Percentiles rank a stretch among this genome's conserved stretches.
Conservation (phyloP, 2,113 vertebrate species). For the Cromileptes altivelis region DNA sequence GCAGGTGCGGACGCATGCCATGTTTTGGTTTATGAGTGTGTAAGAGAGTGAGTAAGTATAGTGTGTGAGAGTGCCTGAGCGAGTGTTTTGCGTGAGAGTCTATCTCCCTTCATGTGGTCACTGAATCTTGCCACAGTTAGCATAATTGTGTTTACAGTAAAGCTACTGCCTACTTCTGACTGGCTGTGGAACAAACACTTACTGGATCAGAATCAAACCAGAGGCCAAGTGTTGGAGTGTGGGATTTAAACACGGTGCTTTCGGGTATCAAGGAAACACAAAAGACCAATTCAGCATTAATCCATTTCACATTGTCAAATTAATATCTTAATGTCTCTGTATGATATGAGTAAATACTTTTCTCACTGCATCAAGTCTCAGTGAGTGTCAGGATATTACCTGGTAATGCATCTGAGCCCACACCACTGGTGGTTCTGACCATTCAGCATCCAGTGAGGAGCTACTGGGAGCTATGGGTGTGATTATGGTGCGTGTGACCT, state of each 20-base stretch:
- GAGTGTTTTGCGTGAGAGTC: conserved; percentile 72
- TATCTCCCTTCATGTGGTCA: conserved; percentile 77
- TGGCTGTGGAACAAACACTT: conserved; percentile 77
- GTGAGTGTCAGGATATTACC: neutral
- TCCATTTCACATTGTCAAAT: conserved; percentile 10
- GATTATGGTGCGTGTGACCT: no score
- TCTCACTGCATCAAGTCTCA: neutral
- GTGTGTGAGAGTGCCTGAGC: conserved; percentile 67
- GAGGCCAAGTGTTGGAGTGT: conserved; percentile 65
- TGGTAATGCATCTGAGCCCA: no score
- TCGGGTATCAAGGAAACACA: conserved; percentile 41
- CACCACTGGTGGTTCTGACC: no score
- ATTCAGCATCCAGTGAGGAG: no score
- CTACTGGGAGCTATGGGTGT: no score
- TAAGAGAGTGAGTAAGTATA: conserved; percentile 65
- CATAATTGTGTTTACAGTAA: conserved; percentile 83
- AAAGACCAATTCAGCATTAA: conserved; percentile 12
- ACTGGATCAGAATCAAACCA: conserved; percentile 72
- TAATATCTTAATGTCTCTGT: neutral
- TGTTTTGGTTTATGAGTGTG: conserved; percentile 68
- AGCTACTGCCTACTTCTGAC: conserved; percentile 76
- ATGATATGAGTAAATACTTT: conserved; percentile 13
- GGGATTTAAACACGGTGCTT: conserved; percentile 46
- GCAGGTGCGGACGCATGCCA: conserved; percentile 70
- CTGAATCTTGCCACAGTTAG: conserved; percentile 72